Conservation (phyloP, 35 echinoderm and acorn worm genomes). For the Diadema setosum region DNA sequence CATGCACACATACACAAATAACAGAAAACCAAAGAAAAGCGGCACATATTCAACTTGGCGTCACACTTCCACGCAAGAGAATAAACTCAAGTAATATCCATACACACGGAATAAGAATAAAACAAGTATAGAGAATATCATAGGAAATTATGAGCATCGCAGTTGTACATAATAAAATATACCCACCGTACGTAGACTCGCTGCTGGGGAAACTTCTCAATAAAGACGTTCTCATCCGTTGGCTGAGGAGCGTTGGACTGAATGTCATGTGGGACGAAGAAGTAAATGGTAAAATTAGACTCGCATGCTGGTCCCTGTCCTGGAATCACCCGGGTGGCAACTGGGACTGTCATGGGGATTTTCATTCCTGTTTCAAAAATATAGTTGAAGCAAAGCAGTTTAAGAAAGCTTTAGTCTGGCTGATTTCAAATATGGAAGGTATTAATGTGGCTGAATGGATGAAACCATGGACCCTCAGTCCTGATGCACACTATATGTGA, state of each 20-base stretch:
- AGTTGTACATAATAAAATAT: not conserved
- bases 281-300: slow-evolving; percentile 67
- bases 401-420: no score
- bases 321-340: slow-evolving; percentile 44
- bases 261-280: slow-evolving; percentile 56
- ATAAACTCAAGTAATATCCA: not conserved
- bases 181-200: slow-evolving; percentile 21
- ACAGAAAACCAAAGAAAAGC: not conserved
- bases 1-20: not conserved
- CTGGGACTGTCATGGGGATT: slow-evolving; percentile 68
- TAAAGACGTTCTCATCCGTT: not conserved
- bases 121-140: not conserved
- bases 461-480: no score
- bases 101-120: not conserved
- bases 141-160: not conserved
- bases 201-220: not conserved
- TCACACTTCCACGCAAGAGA: not conserved
- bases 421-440: no score
- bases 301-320: slow-evolving; percentile 62
- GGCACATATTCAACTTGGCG: not conserved
- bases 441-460: no score
- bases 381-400: no score
- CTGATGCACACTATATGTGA: no score
- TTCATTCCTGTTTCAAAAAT: slow-evolving; percentile 49
- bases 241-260: slow-evolving; percentile 39